A percentile compares a stretch with the other conserved stretches of the same genome.
These are phyloP conservation scores for Sisyra terminalis DNA, from an alignment of 2,888 invertebrate species.

Conservation along the genomic window DNA sequence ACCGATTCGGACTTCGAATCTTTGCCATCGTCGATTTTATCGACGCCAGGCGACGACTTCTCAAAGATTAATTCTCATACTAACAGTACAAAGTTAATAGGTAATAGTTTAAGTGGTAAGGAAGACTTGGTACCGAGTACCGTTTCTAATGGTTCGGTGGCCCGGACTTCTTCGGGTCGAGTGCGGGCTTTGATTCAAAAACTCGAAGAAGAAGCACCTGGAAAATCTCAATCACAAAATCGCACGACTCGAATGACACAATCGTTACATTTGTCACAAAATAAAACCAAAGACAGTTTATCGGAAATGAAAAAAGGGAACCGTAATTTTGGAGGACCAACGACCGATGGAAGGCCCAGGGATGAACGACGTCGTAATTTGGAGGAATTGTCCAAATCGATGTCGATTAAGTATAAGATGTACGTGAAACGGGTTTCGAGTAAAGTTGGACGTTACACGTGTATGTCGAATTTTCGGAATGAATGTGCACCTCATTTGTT, in stretches of 20 bases:
- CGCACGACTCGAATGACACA: too few relatives aligned
- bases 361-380: background rate
- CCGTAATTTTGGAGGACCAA: constrained; percentile 11
- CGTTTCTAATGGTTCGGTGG: background rate
- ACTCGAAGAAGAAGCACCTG: background rate
- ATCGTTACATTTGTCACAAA: too few relatives aligned
- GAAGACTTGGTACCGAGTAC: background rate
- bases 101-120: background rate
- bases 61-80: background rate
- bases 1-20: constrained; percentile 29
- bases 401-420: constrained; percentile 46
- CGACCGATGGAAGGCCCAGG: constrained; percentile 19
- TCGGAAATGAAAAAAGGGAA: too few relatives aligned
- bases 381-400: constrained; percentile 29
- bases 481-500: constrained; percentile 30
- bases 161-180: background rate
- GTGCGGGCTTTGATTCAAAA: background rate
- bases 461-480: constrained; percentile 14
- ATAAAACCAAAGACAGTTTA: too few relatives aligned
- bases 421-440: constrained; percentile 47
- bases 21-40: constrained; percentile 20
- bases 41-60: constrained; percentile 10
- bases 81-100: background rate
- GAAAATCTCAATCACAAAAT: too few relatives aligned
- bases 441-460: constrained; percentile 27